Base-by-base conservation (phyloP, 2,888 invertebrate species). In the Volucella zonaria region DNA sequence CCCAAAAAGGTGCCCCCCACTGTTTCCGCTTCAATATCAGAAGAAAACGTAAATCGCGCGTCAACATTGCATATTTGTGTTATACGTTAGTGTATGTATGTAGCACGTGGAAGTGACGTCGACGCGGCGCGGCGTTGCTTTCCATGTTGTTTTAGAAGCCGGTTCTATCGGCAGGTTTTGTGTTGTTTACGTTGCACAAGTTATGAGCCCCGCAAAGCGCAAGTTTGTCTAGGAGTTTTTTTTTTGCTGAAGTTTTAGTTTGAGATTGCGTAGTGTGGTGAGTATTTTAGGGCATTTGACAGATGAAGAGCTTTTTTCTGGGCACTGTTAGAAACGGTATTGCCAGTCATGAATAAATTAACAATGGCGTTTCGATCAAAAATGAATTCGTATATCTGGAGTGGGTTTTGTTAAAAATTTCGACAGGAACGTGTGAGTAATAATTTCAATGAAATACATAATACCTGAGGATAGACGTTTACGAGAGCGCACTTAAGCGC, bases 81-180 rank as follows among this genome's bases (percentile, higher is more conserved):
- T n/a, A n/a, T n/a, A n/a, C n/a, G n/a, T n/a, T 4, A 31, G 31
- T 31, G 31, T 31, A 6, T 31, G 31, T 31, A 45, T n/a, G 38
- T 18, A 82, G 76, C 85, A 85, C 85, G 81, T 85, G 85, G 66
- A 81, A 15, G 54, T 31, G 31, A 31, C 31, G 31, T 31, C 31
- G 31, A 31, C 0, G 31, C 4, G 31, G 31, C 31, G 31, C 31
- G 31, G 31, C 15, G 45, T 61, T 52, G 70, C 64, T 74, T 78
- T 81, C 49, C 11, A 38, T 54, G 79, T 79, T 79, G 79, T 79
- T 79, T 79, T 75, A 59, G 45, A 66, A 59, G 74, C 79, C 82
- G 82, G 78, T 68, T 68, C 62, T 59, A 14, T 45, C 67, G 56
- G 61, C 47, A 18, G 38, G 54, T 54, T 77, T 75, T 68, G 31